A percentile compares a stretch with the other conserved stretches of the same genome.
phyloP scores from a whole-genome alignment of 2,113 vertebrate species.

The Hippotragus niger region DNA sequence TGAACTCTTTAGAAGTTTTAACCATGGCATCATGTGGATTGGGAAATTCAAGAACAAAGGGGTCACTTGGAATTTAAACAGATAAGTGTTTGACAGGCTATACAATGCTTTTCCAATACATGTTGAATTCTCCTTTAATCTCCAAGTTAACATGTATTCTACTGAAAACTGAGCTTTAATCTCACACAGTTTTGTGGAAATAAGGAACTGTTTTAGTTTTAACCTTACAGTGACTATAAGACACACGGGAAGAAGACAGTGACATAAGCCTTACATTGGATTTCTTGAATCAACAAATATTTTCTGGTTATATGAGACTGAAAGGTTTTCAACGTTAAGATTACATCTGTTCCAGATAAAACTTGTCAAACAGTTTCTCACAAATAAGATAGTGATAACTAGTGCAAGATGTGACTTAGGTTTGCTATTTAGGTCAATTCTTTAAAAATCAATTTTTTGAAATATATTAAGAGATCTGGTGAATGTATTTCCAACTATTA shows the following conservation, averaged over 20 bases:
- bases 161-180: background rate
- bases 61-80: slow-evolving; percentile 31
- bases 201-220: background rate
- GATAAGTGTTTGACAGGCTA: background rate
- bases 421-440: background rate
- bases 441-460: background rate
- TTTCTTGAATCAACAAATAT: background rate
- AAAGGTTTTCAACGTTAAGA: background rate
- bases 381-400: background rate
- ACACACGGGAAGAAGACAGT: background rate
- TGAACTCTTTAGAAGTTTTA: slow-evolving; percentile 27
- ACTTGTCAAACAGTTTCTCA: background rate
- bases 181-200: background rate
- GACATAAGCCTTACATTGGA: background rate
- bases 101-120: background rate
- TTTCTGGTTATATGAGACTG: background rate
- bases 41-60: slow-evolving; percentile 15
- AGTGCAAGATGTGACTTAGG: background rate
- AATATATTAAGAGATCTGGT: background rate
- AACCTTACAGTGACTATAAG: background rate
- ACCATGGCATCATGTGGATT: background rate
- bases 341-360: background rate
- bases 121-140: slow-evolving; percentile 31
- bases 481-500: background rate
- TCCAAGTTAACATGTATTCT: background rate